phyloP scores from a whole-genome alignment of 1,140 invertebrate species.

The Xylocopa sonorina region DNA sequence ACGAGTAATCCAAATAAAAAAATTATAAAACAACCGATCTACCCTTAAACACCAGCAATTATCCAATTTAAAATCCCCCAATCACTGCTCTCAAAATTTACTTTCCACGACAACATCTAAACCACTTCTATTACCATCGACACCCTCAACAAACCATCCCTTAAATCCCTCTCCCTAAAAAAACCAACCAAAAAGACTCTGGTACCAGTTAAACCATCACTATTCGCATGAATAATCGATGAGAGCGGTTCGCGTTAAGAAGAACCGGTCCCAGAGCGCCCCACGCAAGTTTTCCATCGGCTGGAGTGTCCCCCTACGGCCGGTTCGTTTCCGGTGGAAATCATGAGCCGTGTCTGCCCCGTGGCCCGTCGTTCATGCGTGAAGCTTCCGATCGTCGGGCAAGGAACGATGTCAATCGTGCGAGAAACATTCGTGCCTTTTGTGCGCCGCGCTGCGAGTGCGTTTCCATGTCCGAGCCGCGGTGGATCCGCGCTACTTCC shows the following conservation, averaged over 20 bases:
- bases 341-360: slow-evolving; percentile 61
- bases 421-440: slow-evolving; percentile 66
- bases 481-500: slow-evolving; percentile 18
- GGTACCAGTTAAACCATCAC: too few relatives aligned
- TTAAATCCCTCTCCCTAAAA: neutral
- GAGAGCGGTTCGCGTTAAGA: neutral
- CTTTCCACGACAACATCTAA: too few relatives aligned
- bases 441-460: slow-evolving; percentile 51
- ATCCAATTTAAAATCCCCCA: too few relatives aligned
- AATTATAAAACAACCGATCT: too few relatives aligned
- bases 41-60: too few relatives aligned
- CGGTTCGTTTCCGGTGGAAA: slow-evolving; percentile 64
- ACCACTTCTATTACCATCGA: neutral
- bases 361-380: slow-evolving; percentile 63
- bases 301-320: slow-evolving; percentile 45
- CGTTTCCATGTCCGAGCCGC: slow-evolving; percentile 52
- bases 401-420: slow-evolving; percentile 66
- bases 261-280: neutral
- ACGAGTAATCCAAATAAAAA: too few relatives aligned
- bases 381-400: slow-evolving; percentile 62
- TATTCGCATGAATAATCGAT: slow-evolving; percentile 27
- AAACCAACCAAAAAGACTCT: neutral
- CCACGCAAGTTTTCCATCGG: neutral
- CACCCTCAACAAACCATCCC: neutral
- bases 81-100: too few relatives aligned